These are phyloP conservation scores for Lepidurus packardi DNA, from an alignment of 1,140 invertebrate species.

Conservation along the genomic window DNA sequence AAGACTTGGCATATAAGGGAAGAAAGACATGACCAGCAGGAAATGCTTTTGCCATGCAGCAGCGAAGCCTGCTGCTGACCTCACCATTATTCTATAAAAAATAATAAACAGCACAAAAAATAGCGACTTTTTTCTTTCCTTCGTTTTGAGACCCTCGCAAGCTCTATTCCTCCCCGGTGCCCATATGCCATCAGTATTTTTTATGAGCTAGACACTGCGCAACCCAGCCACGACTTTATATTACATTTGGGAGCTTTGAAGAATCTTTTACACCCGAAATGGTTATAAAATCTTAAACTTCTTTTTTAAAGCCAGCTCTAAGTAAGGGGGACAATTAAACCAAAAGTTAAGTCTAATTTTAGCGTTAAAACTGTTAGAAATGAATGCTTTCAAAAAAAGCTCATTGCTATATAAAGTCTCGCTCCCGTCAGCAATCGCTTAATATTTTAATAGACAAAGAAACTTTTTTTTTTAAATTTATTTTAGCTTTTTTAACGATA, in stretches of 20 bases:
- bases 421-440: not conserved
- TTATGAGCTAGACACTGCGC: constrained; percentile 12
- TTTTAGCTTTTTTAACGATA: no score
- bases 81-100: constrained; percentile 19
- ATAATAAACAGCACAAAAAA: constrained; percentile 22
- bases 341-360: not conserved
- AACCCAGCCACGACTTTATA: not conserved
- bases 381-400: not conserved
- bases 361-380: not conserved
- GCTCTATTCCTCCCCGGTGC: constrained; percentile 1
- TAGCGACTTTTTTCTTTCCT: constrained; percentile 11
- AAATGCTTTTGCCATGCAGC: constrained; percentile 21
- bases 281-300: not conserved
- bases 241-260: not conserved
- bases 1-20: not conserved
- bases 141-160: not conserved
- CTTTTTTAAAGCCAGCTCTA: not conserved
- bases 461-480: no score
- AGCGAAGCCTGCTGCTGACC: constrained; percentile 20
- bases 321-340: not conserved
- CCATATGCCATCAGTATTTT: constrained; percentile 7
- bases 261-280: not conserved
- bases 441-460: not conserved
- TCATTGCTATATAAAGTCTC: not conserved
- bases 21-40: constrained; percentile 21